Conservation (phyloP, 2,113 vertebrate species). For the Sardina pilchardus region DNA sequence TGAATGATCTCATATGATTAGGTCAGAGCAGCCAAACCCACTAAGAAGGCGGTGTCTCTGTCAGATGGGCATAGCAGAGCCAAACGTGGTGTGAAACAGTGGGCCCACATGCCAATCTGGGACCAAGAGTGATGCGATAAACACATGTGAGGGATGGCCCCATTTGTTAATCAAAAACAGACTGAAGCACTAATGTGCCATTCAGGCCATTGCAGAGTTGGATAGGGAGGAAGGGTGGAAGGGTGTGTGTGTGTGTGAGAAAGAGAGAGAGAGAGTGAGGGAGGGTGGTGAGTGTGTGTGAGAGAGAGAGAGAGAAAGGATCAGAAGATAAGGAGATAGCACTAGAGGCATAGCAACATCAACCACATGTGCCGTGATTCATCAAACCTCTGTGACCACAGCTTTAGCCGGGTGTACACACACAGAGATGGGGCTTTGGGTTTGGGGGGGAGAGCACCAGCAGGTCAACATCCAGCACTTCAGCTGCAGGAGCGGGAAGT, state of each 20-base stretch:
- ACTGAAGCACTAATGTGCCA: not conserved
- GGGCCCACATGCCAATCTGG: conserved; percentile 9
- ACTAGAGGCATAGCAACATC: conserved; percentile 19
- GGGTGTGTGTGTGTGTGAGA: not conserved
- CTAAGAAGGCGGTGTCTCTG: not conserved
- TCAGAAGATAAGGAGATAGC: conserved; percentile 13
- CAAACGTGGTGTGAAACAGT: not conserved
- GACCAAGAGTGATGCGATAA: not conserved
- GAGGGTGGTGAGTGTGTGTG: conserved; percentile 18
- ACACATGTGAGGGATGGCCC: not conserved
- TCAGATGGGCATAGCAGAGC: not conserved
- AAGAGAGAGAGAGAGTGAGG: not conserved
- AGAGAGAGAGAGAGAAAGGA: conserved; percentile 5
- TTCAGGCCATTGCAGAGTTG: not conserved
- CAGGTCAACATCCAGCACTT: not conserved
- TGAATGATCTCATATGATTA: not conserved
- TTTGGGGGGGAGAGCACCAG: not conserved
- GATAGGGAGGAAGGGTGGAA: conserved; percentile 10
- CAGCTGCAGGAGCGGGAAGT: not conserved
- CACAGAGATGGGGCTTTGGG: not conserved
- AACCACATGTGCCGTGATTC: conserved; percentile 35
- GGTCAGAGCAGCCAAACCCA: not conserved
- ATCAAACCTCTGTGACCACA: not conserved
- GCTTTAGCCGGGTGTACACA: not conserved
- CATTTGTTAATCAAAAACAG: conserved; percentile 24